These are phyloP conservation scores for Himalopsyche phryganea DNA, from an alignment of 1,140 invertebrate genomes.

Conservation along the genomic window DNA sequence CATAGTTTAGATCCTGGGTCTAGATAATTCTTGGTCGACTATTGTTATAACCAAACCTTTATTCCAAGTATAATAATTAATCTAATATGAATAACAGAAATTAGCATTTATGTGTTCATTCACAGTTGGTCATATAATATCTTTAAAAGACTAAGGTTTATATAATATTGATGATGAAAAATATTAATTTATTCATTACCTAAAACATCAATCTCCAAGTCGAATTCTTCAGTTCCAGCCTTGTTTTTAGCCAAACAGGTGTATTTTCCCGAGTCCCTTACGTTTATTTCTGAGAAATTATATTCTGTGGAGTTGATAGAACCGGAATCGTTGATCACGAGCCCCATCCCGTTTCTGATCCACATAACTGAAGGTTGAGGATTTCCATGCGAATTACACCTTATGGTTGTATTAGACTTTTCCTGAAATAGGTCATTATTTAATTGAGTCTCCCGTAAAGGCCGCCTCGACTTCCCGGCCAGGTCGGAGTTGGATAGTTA, in stretches of 20 bases:
- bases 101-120: too few relatives aligned
- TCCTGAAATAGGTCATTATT: slow-evolving; percentile 11
- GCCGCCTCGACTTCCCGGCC: too few relatives aligned
- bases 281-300: slow-evolving; percentile 33
- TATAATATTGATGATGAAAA: too few relatives aligned
- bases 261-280: slow-evolving; percentile 38
- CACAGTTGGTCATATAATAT: too few relatives aligned
- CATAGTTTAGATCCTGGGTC: too few relatives aligned
- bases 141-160: too few relatives aligned
- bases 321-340: slow-evolving; percentile 36
- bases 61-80: too few relatives aligned
- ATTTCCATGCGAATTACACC: slow-evolving; percentile 40
- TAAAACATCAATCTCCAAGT: slow-evolving; percentile 41
- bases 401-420: slow-evolving; percentile 19
- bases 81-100: too few relatives aligned
- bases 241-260: slow-evolving; percentile 43
- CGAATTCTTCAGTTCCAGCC: slow-evolving; percentile 40
- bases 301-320: slow-evolving; percentile 38
- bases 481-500: too few relatives aligned
- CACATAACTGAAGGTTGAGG: slow-evolving; percentile 42
- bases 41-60: too few relatives aligned
- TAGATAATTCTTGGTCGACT: too few relatives aligned
- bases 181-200: slow-evolving; percentile 34
- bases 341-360: slow-evolving; percentile 39
- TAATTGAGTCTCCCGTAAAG: too few relatives aligned